phyloP scores from a whole-genome alignment of 2,113 vertebrate species.

The Xenus cinereus region DNA sequence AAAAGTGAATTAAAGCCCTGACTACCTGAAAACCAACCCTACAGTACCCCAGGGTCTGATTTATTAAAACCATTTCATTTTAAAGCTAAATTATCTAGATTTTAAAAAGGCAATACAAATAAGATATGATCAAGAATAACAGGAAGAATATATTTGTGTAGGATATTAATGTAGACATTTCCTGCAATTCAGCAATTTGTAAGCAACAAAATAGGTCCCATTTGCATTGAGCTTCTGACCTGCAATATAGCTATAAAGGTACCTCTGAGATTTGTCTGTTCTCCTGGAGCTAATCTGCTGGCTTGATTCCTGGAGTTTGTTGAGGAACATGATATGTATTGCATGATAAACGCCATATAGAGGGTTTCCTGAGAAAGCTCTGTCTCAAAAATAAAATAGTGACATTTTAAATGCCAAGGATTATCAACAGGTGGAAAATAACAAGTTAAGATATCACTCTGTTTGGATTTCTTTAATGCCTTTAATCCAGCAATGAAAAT shows the following conservation, averaged over 20 bases:
- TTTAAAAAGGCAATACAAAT: not conserved
- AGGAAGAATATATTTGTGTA: constrained; percentile 13
- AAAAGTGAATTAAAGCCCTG: not conserved
- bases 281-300: constrained; percentile 55
- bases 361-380: not conserved
- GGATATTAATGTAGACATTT: constrained; percentile 38
- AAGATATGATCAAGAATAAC: not conserved
- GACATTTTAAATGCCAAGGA: constrained; percentile 21
- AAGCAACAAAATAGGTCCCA: constrained; percentile 26
- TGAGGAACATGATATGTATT: constrained; percentile 45
- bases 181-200: constrained; percentile 59
- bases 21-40: not conserved
- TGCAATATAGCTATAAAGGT: constrained; percentile 50
- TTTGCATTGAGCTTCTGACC: constrained; percentile 60
- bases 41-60: not conserved
- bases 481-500: constrained; percentile 16
- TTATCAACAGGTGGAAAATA: constrained; percentile 41
- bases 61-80: not conserved
- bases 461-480: not conserved
- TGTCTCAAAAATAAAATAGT: constrained; percentile 8
- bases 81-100: not conserved
- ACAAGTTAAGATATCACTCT: not conserved
- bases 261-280: constrained; percentile 55
- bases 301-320: constrained; percentile 41
- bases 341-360: constrained; percentile 18